Base-by-base conservation (phyloP, 2,797 vertebrate species). In the Sebastes dallii region DNA sequence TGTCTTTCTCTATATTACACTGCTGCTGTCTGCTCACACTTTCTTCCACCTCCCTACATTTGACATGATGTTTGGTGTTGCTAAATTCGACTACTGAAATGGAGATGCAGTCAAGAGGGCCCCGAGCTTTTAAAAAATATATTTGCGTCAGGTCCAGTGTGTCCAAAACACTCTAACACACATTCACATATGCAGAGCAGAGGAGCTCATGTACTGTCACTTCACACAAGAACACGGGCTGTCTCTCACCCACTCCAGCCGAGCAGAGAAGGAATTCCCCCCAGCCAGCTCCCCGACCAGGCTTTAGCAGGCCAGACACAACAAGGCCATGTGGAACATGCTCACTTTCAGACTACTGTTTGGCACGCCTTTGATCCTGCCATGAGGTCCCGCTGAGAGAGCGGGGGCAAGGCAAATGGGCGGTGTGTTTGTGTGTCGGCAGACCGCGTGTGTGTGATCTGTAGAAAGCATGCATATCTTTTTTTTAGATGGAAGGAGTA, bases 291-390 rank as follows among this genome's bases (percentile, higher is more conserved):
- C 71, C 61, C 78, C 90, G 79, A 87, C 81, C 84, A 68, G 82
- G 81, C 82, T 81, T 61, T 56, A 78, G 67, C 69, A 32, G 86
- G 74, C 83, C 88, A 94, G 91, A 92, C 93, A 92, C 92, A 94
- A 94, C 93, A 94, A 71, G 81, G 86, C 88, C 82, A 78, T 83
- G 78, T 82, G 86, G 82, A 86, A 74, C 91, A 85, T 20, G 78
- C 86, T 93, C 85, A 79, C 89, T 91, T 82, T 92, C 80, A 84
- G 81, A 89, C 91, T 91, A 82, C 91, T 81, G 92, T 87, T 94
- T 87, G 89, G 85, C 86, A 81, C 22, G 80, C 56, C 85, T 93
- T 94, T 94, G 83, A 90, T 93, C 72, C 72, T 75, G 82, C 83
- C 75, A 75, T 65, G 59, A 87, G 85, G 84, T 87, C 83, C 81